Evolutionary conservation across 2,113 vertebrate genomes (phyloP).

Genomic region (Lepidiolamprologus cunningtoni): DNA sequence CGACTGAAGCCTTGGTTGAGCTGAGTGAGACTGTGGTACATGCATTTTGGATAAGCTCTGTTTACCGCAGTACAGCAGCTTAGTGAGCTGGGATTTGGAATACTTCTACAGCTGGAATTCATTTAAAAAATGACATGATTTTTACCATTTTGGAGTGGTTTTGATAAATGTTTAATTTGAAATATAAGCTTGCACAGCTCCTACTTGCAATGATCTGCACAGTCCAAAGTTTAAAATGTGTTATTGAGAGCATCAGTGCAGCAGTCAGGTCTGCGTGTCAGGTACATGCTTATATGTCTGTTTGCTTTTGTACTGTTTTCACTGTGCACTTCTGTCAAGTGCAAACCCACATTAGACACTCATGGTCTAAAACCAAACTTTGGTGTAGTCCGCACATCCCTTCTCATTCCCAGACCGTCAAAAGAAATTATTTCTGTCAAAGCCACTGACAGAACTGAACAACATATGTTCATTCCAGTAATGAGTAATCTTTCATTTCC

Average conservation of each 20-base stretch:
- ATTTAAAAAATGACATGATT: background rate
- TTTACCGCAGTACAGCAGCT: background rate
- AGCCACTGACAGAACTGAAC: background rate
- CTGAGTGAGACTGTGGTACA: conserved; percentile 1
- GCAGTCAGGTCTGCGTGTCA: background rate
- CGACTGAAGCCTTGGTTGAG: background rate
- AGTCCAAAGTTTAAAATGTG: background rate
- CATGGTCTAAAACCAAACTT: background rate
- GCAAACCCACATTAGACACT: background rate
- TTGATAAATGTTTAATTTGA: background rate
- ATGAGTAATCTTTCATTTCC: background rate
- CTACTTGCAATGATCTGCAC: background rate
- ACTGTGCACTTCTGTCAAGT: background rate
- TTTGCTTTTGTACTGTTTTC: background rate
- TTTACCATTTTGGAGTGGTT: background rate
- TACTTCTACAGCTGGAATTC: background rate
- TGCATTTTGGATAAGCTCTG: background rate
- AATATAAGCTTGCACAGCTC: background rate
- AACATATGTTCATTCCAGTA: background rate
- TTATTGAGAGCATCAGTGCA: background rate
- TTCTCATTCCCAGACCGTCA: background rate
- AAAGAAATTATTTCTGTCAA: background rate
- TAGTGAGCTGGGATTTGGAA: background rate
- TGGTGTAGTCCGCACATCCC: background rate
- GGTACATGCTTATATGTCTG: background rate